Conservation (phyloP, 2,888 invertebrate genomes). For the Thecocarcelia acutangulata region DNA sequence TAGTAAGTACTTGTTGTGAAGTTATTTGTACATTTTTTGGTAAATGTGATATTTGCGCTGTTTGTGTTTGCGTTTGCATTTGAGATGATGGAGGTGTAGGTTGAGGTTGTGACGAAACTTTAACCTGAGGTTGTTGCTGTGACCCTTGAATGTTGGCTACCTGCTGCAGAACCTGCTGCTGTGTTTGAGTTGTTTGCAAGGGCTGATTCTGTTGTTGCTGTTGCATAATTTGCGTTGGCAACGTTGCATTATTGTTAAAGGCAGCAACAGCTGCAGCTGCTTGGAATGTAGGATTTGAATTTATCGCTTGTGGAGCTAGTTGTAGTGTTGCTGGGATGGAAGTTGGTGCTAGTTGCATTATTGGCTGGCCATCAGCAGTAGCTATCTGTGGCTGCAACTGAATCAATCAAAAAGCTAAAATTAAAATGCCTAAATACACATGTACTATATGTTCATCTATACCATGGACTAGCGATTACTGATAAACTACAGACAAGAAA, state of each 20-base stretch:
- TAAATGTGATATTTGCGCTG: slow-evolving; percentile 42
- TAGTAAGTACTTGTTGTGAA: slow-evolving; percentile 70
- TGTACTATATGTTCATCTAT: too few species aligned
- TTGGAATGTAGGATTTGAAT: slow-evolving; percentile 75
- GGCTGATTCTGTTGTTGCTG: slow-evolving; percentile 53
- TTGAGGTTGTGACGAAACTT: slow-evolving; percentile 43
- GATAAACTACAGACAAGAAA: too few species aligned
- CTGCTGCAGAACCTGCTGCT: slow-evolving; percentile 56
- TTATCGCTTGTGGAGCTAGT: slow-evolving; percentile 76
- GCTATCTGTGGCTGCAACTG: slow-evolving; percentile 80
- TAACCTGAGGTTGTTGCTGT: slow-evolving; percentile 40
- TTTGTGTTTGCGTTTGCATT: slow-evolving; percentile 22
- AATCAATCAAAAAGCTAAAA: slow-evolving; percentile 21
- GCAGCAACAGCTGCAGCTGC: slow-evolving; percentile 55
- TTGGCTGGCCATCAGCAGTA: slow-evolving; percentile 81
- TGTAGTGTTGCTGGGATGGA: slow-evolving; percentile 80
- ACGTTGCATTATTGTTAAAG: slow-evolving; percentile 45
- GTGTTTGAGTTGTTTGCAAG: slow-evolving; percentile 62
- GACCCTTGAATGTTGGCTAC: slow-evolving; percentile 23
- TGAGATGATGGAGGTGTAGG: slow-evolving; percentile 35
- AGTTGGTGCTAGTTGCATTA: slow-evolving; percentile 80
- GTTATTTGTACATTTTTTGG: slow-evolving; percentile 69
- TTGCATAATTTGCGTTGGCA: slow-evolving; percentile 47
- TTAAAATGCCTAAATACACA: neutral
- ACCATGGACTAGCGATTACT: too few species aligned